A percentile compares a stretch with the other conserved stretches of the same genome.
These are phyloP conservation scores for Loris lydekkerianus DNA, from an alignment of 2,797 vertebrate species.

Conservation along the genomic window DNA sequence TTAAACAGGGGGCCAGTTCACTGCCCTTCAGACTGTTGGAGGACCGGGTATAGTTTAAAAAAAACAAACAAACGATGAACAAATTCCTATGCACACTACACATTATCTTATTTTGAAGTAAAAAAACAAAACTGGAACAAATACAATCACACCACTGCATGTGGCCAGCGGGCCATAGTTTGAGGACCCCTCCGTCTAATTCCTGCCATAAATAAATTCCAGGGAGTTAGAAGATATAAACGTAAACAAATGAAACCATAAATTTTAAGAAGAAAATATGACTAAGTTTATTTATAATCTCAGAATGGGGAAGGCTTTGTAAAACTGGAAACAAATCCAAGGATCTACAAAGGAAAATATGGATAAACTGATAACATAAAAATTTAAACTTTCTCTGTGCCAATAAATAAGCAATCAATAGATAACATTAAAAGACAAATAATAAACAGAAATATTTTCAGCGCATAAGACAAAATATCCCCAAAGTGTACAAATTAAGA, in stretches of 20 bases:
- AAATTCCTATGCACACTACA: no score
- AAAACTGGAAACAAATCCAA: constrained; percentile 39
- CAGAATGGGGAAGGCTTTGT: constrained; percentile 42
- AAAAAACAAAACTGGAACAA: no score
- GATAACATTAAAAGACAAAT: constrained; percentile 52
- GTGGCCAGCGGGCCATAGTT: no score
- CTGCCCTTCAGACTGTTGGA: no score
- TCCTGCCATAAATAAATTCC: background rate
- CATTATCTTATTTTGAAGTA: no score
- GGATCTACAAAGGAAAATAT: background rate
- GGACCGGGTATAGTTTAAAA: no score
- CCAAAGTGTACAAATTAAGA: background rate
- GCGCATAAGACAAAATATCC: background rate
- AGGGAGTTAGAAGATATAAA: background rate
- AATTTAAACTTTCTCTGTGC: background rate
- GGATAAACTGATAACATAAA: constrained; percentile 19
- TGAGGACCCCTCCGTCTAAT: background rate
- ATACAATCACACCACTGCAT: no score
- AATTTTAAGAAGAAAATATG: constrained; percentile 68
- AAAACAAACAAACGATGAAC: no score
- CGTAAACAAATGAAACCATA: constrained; percentile 29
- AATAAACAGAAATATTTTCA: constrained; percentile 31
- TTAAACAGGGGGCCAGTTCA: no score
- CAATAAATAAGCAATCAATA: constrained; percentile 54
- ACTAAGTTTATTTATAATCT: constrained; percentile 74